phyloP scores from a whole-genome alignment of 2,888 invertebrate species.

The Mythimna lalbum region DNA sequence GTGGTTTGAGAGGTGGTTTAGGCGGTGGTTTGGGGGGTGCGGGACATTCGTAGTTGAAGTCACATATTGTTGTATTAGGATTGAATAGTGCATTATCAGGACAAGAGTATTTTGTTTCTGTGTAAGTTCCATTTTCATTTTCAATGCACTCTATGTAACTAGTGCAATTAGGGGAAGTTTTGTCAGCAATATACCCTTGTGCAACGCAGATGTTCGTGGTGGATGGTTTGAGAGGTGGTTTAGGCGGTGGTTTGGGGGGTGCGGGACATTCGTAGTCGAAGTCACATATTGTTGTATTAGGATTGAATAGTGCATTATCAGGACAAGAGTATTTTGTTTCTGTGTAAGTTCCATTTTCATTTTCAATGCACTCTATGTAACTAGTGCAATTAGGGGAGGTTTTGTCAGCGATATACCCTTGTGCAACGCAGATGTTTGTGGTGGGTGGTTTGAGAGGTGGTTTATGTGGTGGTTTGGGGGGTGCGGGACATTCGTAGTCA shows the following conservation, averaged over 20 bases:
- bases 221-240: background rate
- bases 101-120: constrained; percentile 29
- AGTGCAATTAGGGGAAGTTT: constrained; percentile 26
- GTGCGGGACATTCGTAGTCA: constrained; percentile 43
- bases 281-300: constrained; percentile 53
- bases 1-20: too few species aligned
- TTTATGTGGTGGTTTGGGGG: background rate
- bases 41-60: constrained; percentile 47
- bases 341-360: constrained; percentile 25
- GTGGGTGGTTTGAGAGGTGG: background rate
- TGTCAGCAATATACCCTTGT: constrained; percentile 40
- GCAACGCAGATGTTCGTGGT: constrained; percentile 28
- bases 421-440: constrained; percentile 26
- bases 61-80: constrained; percentile 55
- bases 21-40: background rate
- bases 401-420: constrained; percentile 43
- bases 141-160: constrained; percentile 46
- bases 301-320: constrained; percentile 40
- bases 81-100: constrained; percentile 40
- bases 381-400: constrained; percentile 23
- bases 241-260: background rate
- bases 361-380: constrained; percentile 46
- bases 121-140: constrained; percentile 25
- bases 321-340: constrained; percentile 37
- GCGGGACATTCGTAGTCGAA: constrained; percentile 46